Conservation (phyloP, 2,797 vertebrate species). For the Pyrocephalus nanus region DNA sequence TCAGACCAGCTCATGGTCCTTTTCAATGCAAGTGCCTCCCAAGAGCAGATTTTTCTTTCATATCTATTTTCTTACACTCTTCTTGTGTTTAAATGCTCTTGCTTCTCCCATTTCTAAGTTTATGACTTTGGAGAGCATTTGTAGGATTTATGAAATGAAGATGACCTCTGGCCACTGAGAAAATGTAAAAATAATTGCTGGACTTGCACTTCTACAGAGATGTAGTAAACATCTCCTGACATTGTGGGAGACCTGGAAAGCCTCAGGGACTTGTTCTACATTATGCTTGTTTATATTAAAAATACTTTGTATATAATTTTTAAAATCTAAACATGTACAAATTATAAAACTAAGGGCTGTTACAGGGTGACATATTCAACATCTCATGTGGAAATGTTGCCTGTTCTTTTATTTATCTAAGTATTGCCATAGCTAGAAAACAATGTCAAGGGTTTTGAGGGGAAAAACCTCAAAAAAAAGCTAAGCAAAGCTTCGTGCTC, state of each 20-base stretch:
- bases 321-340: background rate
- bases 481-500: background rate
- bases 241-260: background rate
- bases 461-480: background rate
- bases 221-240: background rate
- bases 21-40: background rate
- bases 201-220: background rate
- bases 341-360: background rate
- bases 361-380: background rate
- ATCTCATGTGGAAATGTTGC: background rate
- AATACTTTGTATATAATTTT: background rate
- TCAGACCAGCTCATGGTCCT: background rate
- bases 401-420: background rate
- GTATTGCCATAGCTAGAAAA: background rate
- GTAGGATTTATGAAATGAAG: background rate
- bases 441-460: background rate
- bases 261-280: background rate
- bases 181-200: background rate
- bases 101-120: background rate
- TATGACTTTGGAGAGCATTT: background rate
- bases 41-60: background rate
- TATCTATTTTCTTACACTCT: background rate
- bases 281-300: background rate
- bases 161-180: background rate
- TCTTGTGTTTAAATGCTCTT: background rate